Conservation (phyloP, 2,888 invertebrate genomes). For the Coremacera marginata region DNA sequence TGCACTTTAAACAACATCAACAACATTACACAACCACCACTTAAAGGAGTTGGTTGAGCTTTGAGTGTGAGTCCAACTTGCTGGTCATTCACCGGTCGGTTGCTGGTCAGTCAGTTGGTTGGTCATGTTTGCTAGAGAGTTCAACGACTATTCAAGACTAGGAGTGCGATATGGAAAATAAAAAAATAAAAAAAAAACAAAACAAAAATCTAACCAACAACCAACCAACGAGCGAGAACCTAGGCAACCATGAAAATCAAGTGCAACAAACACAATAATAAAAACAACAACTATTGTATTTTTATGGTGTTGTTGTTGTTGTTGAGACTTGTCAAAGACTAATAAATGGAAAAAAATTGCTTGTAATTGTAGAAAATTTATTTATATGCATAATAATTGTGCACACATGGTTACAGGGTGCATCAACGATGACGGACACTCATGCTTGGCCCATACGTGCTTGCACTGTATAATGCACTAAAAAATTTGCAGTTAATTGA, state of each 20-base stretch:
- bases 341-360: neutral
- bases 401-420: neutral
- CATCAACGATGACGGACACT: neutral
- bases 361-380: neutral
- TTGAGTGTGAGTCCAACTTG: neutral
- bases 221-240: neutral
- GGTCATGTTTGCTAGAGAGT: neutral
- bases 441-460: neutral
- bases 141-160: neutral
- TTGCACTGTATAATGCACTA: neutral
- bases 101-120: too few relatives aligned
- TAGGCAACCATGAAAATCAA: constrained; percentile 11
- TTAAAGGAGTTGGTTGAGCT: neutral
- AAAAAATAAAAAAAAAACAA: neutral
- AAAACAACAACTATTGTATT: neutral
- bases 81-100: constrained; percentile 26
- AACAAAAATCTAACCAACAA: neutral
- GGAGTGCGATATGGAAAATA: neutral
- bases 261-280: neutral
- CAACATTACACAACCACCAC: neutral
- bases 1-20: too few relatives aligned
- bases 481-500: constrained; percentile 62
- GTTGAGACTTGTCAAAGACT: neutral
- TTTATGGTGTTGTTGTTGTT: too few relatives aligned
- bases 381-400: neutral